Conservation (phyloP, 2,113 vertebrate genomes). For the Trematocara marginatum region DNA sequence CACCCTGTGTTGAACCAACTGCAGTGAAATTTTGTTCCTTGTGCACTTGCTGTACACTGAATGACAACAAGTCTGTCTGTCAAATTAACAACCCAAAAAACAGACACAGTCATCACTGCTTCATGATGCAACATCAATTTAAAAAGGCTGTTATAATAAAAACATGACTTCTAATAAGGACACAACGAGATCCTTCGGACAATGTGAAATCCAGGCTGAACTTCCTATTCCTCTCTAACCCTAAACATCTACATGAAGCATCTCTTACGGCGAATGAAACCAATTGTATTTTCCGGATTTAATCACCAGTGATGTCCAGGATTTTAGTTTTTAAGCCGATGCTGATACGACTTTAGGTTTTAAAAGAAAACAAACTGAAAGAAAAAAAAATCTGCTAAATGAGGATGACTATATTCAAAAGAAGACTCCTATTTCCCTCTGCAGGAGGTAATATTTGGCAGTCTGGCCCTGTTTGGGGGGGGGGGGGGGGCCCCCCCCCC, state of each 20-base stretch:
- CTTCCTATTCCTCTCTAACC: not conserved
- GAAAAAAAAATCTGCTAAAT: not conserved
- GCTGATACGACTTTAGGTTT: not conserved
- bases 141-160: not conserved
- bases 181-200: not conserved
- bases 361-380: not conserved
- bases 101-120: not conserved
- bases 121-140: not conserved
- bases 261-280: not conserved
- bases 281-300: accelerated
- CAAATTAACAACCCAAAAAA: not conserved
- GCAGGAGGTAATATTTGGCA: not conserved
- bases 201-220: not conserved
- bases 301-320: not conserved
- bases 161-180: not conserved
- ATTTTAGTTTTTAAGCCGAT: not conserved
- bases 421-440: not conserved
- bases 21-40: not conserved
- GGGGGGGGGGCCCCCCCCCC: accelerated
- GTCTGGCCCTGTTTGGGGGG: not conserved
- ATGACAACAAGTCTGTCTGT: not conserved
- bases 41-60: not conserved
- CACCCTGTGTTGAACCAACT: not conserved
- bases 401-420: not conserved
- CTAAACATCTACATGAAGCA: not conserved